Base-by-base conservation (phyloP, 2,113 vertebrate genomes). In the Ptyas mucosa region DNA sequence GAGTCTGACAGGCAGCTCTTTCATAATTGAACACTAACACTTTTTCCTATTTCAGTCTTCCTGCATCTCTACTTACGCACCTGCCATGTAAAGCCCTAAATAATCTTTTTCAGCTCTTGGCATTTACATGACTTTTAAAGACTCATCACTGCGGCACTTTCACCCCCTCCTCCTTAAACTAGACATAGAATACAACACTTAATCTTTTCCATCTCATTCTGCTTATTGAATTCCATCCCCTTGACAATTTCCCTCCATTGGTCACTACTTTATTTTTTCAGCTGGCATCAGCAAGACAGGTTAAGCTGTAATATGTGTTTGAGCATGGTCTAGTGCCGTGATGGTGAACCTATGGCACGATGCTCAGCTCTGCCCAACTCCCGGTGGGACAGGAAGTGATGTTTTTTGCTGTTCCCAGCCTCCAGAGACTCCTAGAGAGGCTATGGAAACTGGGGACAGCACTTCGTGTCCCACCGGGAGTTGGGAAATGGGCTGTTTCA, bases 121-220 rank as follows among this genome's bases (percentile, higher is more conserved):
- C 39, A 20, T 85, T 93, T 91, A 86, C 55, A 93, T 43, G 54
- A 89, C 34, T 93, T 61, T 21, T 91, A 88, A 61, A 88, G 51
- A 49, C 52, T 91, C 55, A 64, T 75, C 85, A 46, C 7, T 75
- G 85, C 7, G 10, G 26, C 57, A 46, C 39, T 39, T 11, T 3
- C 53, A 75, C 20, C 51, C 51, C 26, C 39, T 14, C 52, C 34
- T 23, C 3, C 86, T 61, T 90, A 88, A 93, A 88, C 89, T n/a
- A 89, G 14, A 89, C 69, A 64, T 85, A 20, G 5, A 81, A 53
- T 39, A 43, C 15, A 87, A 51, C n/a, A 52, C 61, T 43, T 85
- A 53, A 85, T 89, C 43, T 52, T 89, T 29, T 34, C 69, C 87
- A 29, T 85, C 54, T 34, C 23, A 10, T 23, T 43, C 18, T 39